These are phyloP conservation scores for Monopis laevigella DNA, from an alignment of 2,888 invertebrate species.

Conservation along the genomic window DNA sequence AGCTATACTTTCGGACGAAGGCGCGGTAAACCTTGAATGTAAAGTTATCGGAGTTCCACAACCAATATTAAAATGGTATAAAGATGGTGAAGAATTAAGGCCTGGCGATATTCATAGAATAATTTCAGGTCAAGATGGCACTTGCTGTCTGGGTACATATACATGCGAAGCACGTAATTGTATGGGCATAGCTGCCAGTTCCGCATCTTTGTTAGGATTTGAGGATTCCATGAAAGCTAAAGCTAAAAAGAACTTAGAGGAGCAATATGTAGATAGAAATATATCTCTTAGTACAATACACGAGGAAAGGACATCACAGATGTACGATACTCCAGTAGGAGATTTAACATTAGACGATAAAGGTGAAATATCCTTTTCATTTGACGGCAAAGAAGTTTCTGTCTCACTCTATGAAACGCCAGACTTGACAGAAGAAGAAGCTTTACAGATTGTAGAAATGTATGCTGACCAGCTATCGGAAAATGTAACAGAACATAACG, in stretches of 20 bases:
- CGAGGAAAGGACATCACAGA: constrained; percentile 88
- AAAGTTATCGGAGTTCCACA: constrained; percentile 93
- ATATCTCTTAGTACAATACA: constrained; percentile 91
- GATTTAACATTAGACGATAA: constrained; percentile 82
- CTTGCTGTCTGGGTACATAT: constrained; percentile 89
- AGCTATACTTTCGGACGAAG: constrained; percentile 87
- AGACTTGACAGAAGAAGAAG: constrained; percentile 91
- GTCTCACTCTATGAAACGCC: constrained; percentile 93
- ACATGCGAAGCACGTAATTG: constrained; percentile 92
- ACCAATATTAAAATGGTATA: constrained; percentile 91
- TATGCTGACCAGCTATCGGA: constrained; percentile 93
- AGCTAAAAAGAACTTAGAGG: constrained; percentile 56
- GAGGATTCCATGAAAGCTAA: constrained; percentile 75
- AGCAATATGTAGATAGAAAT: constrained; percentile 72
- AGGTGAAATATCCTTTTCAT: constrained; percentile 89
- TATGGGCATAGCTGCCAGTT: constrained; percentile 90
- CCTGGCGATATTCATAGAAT: constrained; percentile 92
- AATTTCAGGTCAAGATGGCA: constrained; percentile 90
- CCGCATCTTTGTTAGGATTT: constrained; percentile 87
- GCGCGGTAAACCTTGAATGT: constrained; percentile 91
- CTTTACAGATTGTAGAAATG: constrained; percentile 92
- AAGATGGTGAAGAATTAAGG: constrained; percentile 88
- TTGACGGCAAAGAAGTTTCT: constrained; percentile 91
- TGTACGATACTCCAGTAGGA: constrained; percentile 85
- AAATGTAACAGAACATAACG: constrained; percentile 84